Evolutionary conservation across 2,797 vertebrate species (phyloP), one percentile per base, ranked within the genome.

Genomic region (Sebastes flavidus): DNA sequence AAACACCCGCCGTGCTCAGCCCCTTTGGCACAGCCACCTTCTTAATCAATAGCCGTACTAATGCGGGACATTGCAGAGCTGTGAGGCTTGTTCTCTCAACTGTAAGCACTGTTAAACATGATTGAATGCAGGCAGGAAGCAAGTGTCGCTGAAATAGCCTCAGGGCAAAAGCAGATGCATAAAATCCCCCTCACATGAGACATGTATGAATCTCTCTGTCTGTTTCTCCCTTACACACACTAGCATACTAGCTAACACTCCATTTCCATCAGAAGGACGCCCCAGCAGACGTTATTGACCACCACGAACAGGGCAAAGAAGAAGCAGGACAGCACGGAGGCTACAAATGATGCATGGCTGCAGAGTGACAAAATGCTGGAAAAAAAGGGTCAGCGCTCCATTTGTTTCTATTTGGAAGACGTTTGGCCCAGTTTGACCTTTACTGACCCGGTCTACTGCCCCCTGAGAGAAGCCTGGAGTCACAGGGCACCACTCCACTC

Each of bases 361-460:
- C 71, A 25, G 42, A 25, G 42, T 22, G 55, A 79, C 62, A 29
- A 63, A 83, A 81, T 36, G 49, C 65, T 42, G 81, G 46, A 79
- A 77, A 42, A 80, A 78, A 65, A 65, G 9, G 86, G 83, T 89
- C 86, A 85, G 42, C 4, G 12, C 27, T 86, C 78, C 66, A 83
- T 91, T 91, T 88, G 78, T 87, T 89, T 91, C 82, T 77, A 84
- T 90, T 89, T 80, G 72, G 69, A 82, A 65, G 78, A 88, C 16
- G 25, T 81, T 92, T 86, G 81, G 82, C 77, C 86, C 25, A 55
- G 82, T 30, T 91, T 88, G 87, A 90, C 82, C 83, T 91, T 87
- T 79, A 68, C 54, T 80, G 80, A 83, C 84, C 82, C 1, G 8
- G 27, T 78, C 75, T 25, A 8, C 72, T 76, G 68, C 56, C 73